Evolutionary conservation across 2,888 invertebrate genomes (phyloP), one percentile per base, ranked within the genome.

Genomic region (Bombyx huttoni): DNA sequence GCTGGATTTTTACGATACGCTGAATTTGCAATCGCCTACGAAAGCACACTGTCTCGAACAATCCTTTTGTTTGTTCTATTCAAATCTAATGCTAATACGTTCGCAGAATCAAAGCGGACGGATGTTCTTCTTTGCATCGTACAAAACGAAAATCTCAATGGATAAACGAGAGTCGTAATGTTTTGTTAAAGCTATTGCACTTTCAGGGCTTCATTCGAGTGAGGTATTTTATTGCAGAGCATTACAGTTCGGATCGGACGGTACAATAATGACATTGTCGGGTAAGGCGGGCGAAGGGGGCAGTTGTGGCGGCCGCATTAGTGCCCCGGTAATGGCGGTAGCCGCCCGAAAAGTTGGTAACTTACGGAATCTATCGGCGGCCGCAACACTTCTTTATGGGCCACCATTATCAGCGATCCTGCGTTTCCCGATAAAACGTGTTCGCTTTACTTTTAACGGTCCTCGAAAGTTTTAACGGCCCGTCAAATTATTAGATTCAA

Each of bases 21-120:
- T 80, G 82, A 83, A 81, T 85, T 81, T 78, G 83, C 83, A 85
- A 86, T 82, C 79, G 85, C 85, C 84, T 84, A 80, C 85, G 83
- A 86, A 85, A 83, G 83, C 84, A 82, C 73, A 82, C 73, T 78
- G 81, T 82, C 86, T 84, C 71, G 81, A 82, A 72, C 81, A 85
- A 84, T 82, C 85, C 87, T 82, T 85, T 87, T 86, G 85, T 86
- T 86, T 86, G 87, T 87, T 80, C 84, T 85, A 87, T 87, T 87
- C 87, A 87, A 87, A 87, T 87, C 71, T 78, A 78, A 86, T 86
- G 85, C 84, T 85, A 87, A 85, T 85, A 85, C 83, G 81, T 82
- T 81, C 73, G 76, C 75, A 70, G 82, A 84, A 86, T 84, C 85
- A 83, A 82, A 84, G 81, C 77, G 76, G 78, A 75, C 79, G 78